These are phyloP conservation scores for Sinohyriopsis cumingii DNA, from an alignment of 2,888 invertebrate genomes.

Conservation along the genomic window DNA sequence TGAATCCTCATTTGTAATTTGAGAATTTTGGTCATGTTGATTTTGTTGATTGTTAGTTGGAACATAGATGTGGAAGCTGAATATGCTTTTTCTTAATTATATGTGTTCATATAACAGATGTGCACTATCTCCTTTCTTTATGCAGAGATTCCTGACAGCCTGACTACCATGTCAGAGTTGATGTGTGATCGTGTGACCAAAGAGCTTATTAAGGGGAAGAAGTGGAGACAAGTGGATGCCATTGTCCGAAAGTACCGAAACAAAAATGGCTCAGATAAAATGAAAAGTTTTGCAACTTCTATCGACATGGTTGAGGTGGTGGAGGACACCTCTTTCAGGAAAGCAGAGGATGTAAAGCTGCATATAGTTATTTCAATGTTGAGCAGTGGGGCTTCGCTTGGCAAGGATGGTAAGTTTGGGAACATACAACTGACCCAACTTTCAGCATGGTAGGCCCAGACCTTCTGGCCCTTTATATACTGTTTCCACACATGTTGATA, in stretches of 20 bases:
- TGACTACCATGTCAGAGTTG: conserved; percentile 30
- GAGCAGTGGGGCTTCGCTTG: conserved; percentile 35
- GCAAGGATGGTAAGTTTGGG: conserved; percentile 24
- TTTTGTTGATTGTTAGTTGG: too few species aligned
- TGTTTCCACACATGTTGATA: too few species aligned
- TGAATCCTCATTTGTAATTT: too few species aligned
- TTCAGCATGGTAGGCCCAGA: too few species aligned
- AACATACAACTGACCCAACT: too few species aligned
- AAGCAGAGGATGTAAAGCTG: conserved; percentile 26
- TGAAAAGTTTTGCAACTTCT: conserved; percentile 36
- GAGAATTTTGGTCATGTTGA: too few species aligned
- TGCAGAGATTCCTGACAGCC: conserved; percentile 47
- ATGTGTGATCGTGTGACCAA: conserved; percentile 34
- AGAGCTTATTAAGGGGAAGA: conserved; percentile 30
- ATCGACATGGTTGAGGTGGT: conserved; percentile 35
- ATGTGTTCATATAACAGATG: too few species aligned
- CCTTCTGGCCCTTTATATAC: too few species aligned
- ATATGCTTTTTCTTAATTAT: too few species aligned
- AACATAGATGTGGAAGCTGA: too few species aligned
- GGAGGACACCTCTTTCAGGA: conserved; percentile 19
- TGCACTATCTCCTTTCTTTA: conserved; percentile 2
- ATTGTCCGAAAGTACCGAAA: conserved; percentile 37
- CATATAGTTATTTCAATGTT: conserved; percentile 37
- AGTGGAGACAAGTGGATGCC: conserved; percentile 48
- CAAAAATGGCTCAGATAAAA: conserved; percentile 27